Evolutionary conservation across 1,140 invertebrate species (phyloP), one percentile per base, ranked within the genome.

Genomic region (Drosophila seguyi): DNA sequence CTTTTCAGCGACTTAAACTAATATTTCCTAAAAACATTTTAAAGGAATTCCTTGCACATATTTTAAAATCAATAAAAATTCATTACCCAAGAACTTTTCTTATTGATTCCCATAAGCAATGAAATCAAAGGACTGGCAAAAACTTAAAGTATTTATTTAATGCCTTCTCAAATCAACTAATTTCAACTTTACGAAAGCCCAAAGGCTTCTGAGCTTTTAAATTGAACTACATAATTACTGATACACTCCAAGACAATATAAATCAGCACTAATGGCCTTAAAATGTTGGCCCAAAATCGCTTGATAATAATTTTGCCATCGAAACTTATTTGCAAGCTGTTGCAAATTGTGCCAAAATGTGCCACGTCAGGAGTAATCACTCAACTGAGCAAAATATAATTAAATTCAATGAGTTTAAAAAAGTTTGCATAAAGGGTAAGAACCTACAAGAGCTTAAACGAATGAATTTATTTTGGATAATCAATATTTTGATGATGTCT

Each of bases 271-370:
- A 10, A 56, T 56, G 20, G 16, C 34, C 22, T 38, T 38, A n/a
- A 56, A 38, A 56, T 11, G n/a, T 36, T 6, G 5, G 18, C 18
- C 20, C 20, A 36, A 22, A 56, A 56, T 22, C 20, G 18, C 34
- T 38, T 16, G 38, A 25, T 56, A 56, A 56, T 25, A 38, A 38
- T 39, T 56, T 38, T 38, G 34, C 29, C 34, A 2, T 39, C 34
- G 10, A 56, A 56, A 56, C 20, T 38, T 53, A 38, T 38, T 55
- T 55, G 52, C 52, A 36, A 55, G 29, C 52, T 36, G 52, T 55
- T 55, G 52, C 52, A 55, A 55, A 55, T 55, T 55, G n/a, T 52
- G 31, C 18, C 31, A 20, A 53, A 53, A 53, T 36, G 50, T 36
- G 50, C 50, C 5, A 53, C 31, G 50, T 36, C 50, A 53, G 50